These are phyloP conservation scores for Tetragonula carbonaria DNA, from an alignment of 2,888 invertebrate genomes.

Conservation along the genomic window DNA sequence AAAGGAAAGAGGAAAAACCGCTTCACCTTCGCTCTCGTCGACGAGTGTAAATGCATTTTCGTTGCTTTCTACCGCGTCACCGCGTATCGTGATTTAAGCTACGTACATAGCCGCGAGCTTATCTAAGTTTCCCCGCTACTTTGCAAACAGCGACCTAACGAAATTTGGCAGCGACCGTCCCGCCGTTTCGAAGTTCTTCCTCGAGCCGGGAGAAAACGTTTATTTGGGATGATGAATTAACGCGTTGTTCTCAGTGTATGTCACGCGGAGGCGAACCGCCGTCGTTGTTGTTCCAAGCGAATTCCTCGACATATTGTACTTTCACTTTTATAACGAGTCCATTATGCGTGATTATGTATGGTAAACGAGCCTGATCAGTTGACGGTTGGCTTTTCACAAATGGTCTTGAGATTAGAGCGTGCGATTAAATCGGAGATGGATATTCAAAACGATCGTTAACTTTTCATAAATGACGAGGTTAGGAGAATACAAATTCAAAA, in stretches of 20 bases:
- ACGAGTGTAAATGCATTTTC: slow-evolving; percentile 40
- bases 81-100: slow-evolving; percentile 44
- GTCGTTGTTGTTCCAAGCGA: neutral
- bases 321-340: slow-evolving; percentile 24
- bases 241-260: neutral
- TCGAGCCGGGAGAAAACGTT: slow-evolving; percentile 13
- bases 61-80: slow-evolving; percentile 39
- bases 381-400: neutral
- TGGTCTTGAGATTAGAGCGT: neutral
- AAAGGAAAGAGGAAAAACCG: slow-evolving; percentile 35
- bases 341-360: slow-evolving; percentile 26
- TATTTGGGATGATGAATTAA: slow-evolving; percentile 15
- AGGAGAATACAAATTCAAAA: neutral
- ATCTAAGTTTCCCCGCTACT: slow-evolving; percentile 28
- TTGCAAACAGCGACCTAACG: slow-evolving; percentile 27
- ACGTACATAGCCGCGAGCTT: slow-evolving; percentile 9
- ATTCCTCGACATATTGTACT: slow-evolving; percentile 12
- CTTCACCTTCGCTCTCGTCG: slow-evolving; percentile 49
- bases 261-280: neutral
- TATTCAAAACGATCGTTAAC: neutral
- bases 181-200: neutral
- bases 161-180: slow-evolving; percentile 19
- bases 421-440: neutral
- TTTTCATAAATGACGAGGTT: neutral
- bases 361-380: neutral